These are phyloP conservation scores for Procavia capensis DNA, from an alignment of 2,113 vertebrate species.

Conservation along the genomic window DNA sequence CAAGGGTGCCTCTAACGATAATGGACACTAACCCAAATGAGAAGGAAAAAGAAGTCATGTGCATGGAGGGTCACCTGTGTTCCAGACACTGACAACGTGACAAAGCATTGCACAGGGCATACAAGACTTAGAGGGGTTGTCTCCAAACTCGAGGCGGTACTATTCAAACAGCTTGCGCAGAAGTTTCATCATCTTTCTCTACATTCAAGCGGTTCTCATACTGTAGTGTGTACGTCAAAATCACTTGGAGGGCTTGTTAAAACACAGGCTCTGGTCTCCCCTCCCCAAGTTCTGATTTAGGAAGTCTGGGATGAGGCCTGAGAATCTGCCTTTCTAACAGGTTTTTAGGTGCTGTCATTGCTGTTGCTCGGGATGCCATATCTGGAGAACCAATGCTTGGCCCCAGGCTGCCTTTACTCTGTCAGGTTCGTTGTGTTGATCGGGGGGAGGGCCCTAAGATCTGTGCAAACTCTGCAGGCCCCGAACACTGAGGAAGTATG, in stretches of 20 bases:
- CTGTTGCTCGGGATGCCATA: background rate
- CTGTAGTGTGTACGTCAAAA: rapidly evolving
- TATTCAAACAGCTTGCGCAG: background rate
- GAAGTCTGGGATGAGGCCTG: too few relatives aligned
- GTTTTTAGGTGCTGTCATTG: background rate
- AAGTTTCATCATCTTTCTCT: background rate
- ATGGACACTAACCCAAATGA: background rate
- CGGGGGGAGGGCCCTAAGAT: background rate
- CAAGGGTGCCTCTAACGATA: background rate
- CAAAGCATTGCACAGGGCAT: background rate
- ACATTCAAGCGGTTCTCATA: background rate
- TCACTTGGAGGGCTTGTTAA: background rate
- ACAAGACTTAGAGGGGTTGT: background rate
- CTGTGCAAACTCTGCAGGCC: background rate
- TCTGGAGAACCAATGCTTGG: background rate
- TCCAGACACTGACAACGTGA: background rate
- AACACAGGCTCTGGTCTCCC: too few relatives aligned
- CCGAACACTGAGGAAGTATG: background rate
- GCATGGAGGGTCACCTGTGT: background rate
- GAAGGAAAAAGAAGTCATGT: background rate
- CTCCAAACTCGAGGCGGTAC: background rate
- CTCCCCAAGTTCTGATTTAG: too few relatives aligned
- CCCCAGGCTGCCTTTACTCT: background rate
- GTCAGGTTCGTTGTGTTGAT: background rate
- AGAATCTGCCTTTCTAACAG: background rate